Evolutionary conservation across 2,797 vertebrate species (phyloP).

Genomic region (Leptodactylus fallax): DNA sequence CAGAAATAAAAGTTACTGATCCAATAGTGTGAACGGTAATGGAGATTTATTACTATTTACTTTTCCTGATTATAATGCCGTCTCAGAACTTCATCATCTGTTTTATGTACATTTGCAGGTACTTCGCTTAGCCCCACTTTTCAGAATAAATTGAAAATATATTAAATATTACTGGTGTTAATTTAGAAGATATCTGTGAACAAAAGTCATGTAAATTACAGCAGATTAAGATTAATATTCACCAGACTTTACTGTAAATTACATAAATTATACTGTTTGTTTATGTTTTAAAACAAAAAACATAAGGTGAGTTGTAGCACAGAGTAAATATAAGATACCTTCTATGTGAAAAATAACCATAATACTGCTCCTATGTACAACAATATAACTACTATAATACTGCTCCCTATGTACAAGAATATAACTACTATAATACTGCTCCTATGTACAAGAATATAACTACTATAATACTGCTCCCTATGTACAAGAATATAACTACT

Average conservation of each 20-base stretch:
- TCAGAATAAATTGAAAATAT: constrained; percentile 13
- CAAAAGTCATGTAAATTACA: not conserved
- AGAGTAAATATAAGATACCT: not conserved
- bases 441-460: not conserved
- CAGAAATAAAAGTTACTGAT: not conserved
- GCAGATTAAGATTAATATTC: constrained; percentile 45
- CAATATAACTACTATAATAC: not conserved
- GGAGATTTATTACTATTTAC: constrained; percentile 14
- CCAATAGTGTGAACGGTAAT: too few relatives aligned
- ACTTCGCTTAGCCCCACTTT: not conserved
- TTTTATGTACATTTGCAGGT: constrained; percentile 1
- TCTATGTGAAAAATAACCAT: not conserved
- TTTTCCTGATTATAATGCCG: not conserved
- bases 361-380: not conserved
- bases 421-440: not conserved
- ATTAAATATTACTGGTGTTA: not conserved
- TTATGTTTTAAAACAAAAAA: not conserved
- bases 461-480: not conserved
- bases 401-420: not conserved
- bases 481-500: not conserved
- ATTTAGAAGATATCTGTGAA: not conserved
- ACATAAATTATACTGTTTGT: not conserved
- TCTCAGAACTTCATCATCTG: not conserved
- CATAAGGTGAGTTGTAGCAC: not conserved
- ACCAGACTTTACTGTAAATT: not conserved